These are phyloP conservation scores for Umimayanthus kanabou DNA, from an alignment of 92 coral and sea anemone species.

Conservation along the genomic window DNA sequence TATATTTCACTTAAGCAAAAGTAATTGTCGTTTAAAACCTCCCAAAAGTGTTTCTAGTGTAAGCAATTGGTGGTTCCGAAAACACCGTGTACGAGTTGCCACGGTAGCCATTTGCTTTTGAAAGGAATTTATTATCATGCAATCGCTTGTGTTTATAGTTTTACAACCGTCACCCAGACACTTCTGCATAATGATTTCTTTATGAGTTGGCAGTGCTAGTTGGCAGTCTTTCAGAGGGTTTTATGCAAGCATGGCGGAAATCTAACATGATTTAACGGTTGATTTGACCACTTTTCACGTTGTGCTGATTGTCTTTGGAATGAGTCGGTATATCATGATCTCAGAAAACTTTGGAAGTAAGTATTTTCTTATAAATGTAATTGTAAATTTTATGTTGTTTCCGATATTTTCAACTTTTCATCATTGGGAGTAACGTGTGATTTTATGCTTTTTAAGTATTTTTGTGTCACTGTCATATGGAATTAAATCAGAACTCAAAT, in stretches of 20 bases:
- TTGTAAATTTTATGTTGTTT: not conserved
- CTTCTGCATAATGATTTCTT: constrained; percentile 27
- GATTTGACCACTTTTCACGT: not conserved
- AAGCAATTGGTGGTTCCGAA: not conserved
- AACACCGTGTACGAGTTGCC: not conserved
- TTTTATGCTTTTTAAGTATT: no score
- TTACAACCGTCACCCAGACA: not conserved
- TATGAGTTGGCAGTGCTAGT: constrained; percentile 34
- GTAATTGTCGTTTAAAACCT: not conserved
- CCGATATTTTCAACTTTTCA: not conserved
- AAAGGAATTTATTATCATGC: constrained; percentile 23
- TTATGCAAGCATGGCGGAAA: not conserved
- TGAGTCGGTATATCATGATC: constrained; percentile 35
- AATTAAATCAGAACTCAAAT: not conserved
- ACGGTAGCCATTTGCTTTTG: constrained; percentile 12
- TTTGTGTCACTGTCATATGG: not conserved
- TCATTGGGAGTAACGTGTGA: not conserved
- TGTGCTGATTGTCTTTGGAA: not conserved
- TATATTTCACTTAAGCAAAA: not conserved
- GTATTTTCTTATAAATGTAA: constrained; percentile 13
- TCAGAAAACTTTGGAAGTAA: constrained; percentile 93
- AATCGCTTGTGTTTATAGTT: constrained; percentile 3
- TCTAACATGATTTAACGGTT: not conserved
- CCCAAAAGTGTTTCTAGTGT: not conserved
- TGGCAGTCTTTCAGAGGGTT: not conserved